Evolutionary conservation across 1,140 invertebrate genomes (phyloP).

Genomic region (Bombus polaris): DNA sequence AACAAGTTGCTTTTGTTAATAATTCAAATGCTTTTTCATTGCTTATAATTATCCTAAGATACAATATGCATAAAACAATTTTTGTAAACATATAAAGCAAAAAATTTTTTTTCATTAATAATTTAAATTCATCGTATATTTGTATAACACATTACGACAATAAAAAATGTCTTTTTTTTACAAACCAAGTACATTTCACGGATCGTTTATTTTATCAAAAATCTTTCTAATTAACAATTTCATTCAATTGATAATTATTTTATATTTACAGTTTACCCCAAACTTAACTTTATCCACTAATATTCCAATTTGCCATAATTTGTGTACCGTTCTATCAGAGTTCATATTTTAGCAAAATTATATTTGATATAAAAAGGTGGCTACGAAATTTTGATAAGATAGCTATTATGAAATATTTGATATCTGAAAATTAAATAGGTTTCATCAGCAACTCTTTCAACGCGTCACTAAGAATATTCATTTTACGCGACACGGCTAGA

Average conservation of each 20-base stretch:
- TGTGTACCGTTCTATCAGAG: background rate
- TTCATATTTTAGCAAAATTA: background rate
- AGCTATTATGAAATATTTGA: background rate
- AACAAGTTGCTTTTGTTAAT: too few relatives aligned
- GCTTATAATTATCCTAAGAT: too few relatives aligned
- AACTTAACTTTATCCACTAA: background rate
- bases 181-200: too few relatives aligned
- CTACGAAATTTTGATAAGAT: background rate
- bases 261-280: background rate
- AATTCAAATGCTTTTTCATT: too few relatives aligned
- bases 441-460: background rate
- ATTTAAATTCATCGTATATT: background rate
- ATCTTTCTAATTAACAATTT: too few relatives aligned
- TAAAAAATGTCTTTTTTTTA: too few relatives aligned
- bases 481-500: slow-evolving; percentile 15
- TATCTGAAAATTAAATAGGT: background rate
- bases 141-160: too few relatives aligned
- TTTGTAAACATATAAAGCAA: background rate
- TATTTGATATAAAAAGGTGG: background rate
- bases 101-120: background rate
- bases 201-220: too few relatives aligned
- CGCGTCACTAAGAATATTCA: background rate
- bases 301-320: background rate
- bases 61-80: too few relatives aligned
- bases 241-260: too few relatives aligned